Conservation (phyloP, 2,888 invertebrate genomes). For the Polyploca ridens region DNA sequence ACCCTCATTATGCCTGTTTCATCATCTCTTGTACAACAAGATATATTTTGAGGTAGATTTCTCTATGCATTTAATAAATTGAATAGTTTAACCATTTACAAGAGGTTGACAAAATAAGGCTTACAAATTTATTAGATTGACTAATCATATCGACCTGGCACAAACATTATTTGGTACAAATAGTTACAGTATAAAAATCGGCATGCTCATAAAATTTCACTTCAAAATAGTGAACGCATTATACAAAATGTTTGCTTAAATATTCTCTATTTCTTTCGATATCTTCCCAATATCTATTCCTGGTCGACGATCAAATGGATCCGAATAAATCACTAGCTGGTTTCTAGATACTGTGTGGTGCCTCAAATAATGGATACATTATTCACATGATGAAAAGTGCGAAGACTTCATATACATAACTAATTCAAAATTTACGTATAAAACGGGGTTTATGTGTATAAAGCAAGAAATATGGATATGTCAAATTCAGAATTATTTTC, state of each 20-base stretch:
- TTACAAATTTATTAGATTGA: neutral
- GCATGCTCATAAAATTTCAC: neutral
- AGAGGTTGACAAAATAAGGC: conserved; percentile 3
- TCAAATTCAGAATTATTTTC: neutral
- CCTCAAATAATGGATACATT: too few species aligned
- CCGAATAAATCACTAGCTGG: neutral
- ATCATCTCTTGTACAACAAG: conserved; percentile 5
- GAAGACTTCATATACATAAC: too few species aligned
- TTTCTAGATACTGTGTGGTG: neutral
- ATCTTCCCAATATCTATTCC: neutral
- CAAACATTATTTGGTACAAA: conserved; percentile 4
- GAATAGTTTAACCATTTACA: neutral
- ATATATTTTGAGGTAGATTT: conserved; percentile 9
- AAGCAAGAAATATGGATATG: neutral
- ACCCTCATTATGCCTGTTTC: neutral
- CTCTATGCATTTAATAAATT: neutral
- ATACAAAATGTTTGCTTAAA: too few species aligned
- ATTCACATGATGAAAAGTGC: too few species aligned
- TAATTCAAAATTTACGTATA: too few species aligned
- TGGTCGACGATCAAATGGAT: neutral
- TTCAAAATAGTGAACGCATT: neutral
- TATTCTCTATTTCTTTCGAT: neutral
- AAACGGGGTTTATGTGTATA: neutral
- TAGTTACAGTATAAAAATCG: neutral
- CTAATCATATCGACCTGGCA: conserved; percentile 5